A percentile compares a stretch with the other conserved stretches of the same genome.
Evolutionary conservation across 2,888 invertebrate genomes (phyloP).

Genomic region (Halictus ligatus): DNA sequence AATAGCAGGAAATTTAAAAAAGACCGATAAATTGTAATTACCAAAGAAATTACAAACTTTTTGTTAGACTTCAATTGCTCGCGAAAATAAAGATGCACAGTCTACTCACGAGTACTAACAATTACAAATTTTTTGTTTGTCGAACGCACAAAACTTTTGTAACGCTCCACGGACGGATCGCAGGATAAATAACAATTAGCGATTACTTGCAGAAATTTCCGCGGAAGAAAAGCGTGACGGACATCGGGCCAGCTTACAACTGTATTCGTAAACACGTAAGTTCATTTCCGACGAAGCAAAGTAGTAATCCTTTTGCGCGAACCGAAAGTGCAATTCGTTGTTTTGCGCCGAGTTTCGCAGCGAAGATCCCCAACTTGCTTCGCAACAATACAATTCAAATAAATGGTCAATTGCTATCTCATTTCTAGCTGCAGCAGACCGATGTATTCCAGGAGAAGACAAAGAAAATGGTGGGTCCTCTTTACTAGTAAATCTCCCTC

Average conservation of each 20-base stretch:
- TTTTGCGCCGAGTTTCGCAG: slow-evolving; percentile 23
- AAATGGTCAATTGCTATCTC: slow-evolving; percentile 53
- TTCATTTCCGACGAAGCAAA: slow-evolving; percentile 42
- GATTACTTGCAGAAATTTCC: slow-evolving; percentile 77
- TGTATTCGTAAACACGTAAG: slow-evolving; percentile 83
- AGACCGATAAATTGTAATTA: too few relatives aligned
- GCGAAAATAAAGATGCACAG: too few relatives aligned
- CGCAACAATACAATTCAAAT: slow-evolving; percentile 38
- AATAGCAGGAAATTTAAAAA: too few relatives aligned
- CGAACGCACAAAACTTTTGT: neutral
- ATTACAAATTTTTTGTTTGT: neutral
- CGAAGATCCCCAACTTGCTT: neutral
- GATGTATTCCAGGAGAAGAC: slow-evolving; percentile 80
- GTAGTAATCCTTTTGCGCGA: neutral
- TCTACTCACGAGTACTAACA: too few relatives aligned
- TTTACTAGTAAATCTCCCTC: slow-evolving; percentile 20
- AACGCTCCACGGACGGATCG: neutral
- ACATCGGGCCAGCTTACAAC: slow-evolving; percentile 80
- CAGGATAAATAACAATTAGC: neutral
- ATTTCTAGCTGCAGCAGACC: slow-evolving; percentile 79
- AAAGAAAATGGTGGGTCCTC: slow-evolving; percentile 78
- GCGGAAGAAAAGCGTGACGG: slow-evolving; percentile 78
- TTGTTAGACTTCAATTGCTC: neutral
- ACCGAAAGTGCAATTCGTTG: slow-evolving; percentile 49
- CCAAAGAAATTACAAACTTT: too few relatives aligned